Evolutionary conservation across 2,797 vertebrate species (phyloP).

Genomic region (Denticeps clupeoides): DNA sequence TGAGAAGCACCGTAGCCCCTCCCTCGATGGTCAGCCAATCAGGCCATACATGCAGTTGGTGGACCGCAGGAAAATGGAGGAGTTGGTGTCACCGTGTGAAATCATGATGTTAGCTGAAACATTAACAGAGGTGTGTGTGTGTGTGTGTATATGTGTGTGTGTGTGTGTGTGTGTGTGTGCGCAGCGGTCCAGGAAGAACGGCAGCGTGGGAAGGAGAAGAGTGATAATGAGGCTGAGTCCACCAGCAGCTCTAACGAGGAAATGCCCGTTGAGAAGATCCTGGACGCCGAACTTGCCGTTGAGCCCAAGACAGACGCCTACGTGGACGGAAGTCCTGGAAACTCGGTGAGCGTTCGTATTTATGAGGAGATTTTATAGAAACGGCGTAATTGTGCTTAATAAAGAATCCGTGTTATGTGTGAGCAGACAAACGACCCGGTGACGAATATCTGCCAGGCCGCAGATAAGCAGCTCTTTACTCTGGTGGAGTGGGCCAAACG

Average conservation of each 20-base stretch:
- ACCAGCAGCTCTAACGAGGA: conserved; percentile 72
- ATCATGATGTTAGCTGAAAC: no score
- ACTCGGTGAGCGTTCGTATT: conserved; percentile 75
- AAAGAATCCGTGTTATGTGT: no score
- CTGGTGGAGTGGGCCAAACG: conserved; percentile 79
- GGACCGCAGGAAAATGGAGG: no score
- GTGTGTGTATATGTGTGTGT: not conserved
- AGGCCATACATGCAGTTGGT: no score
- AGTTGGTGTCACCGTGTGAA: no score
- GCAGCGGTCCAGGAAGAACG: conserved; percentile 92
- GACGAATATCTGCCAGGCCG: conserved; percentile 91
- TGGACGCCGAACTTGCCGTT: conserved; percentile 87
- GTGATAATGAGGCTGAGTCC: conserved; percentile 76
- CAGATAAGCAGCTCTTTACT: conserved; percentile 79
- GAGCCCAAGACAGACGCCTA: conserved; percentile 86
- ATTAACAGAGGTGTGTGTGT: not conserved
- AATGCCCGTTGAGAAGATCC: conserved; percentile 94
- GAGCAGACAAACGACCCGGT: conserved; percentile 88
- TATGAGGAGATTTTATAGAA: no score
- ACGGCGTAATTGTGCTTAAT: no score
- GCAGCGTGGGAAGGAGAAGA: conserved; percentile 82
- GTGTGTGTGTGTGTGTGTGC: not conserved
- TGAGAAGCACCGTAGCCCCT: no score
- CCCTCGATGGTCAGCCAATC: no score
- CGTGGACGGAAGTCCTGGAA: conserved; percentile 63